These are phyloP conservation scores for Drosophila parabipectinata DNA, from an alignment of 1,140 invertebrate genomes.

Conservation along the genomic window DNA sequence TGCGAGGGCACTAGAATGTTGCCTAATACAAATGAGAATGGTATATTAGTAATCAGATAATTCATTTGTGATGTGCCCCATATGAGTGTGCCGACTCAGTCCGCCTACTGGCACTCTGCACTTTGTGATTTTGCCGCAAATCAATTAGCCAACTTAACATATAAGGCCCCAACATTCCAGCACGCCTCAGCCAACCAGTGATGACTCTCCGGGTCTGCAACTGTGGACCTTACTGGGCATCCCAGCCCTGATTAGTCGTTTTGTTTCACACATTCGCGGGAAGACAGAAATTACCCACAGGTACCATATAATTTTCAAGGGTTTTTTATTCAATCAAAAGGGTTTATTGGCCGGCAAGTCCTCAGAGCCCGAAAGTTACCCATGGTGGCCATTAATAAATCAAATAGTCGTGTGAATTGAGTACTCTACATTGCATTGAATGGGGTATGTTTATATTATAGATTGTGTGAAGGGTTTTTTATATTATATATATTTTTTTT, in stretches of 20 bases:
- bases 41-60: conserved; percentile 62
- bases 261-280: conserved; percentile 74
- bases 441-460: conserved; percentile 18
- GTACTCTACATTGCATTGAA: conserved; percentile 38
- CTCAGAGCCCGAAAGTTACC: conserved; percentile 26
- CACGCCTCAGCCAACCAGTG: conserved; percentile 38
- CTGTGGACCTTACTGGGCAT: neutral
- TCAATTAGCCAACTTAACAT: conserved; percentile 64
- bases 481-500: neutral
- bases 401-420: conserved; percentile 78
- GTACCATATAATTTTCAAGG: conserved; percentile 69
- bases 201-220: conserved; percentile 1
- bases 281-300: conserved; percentile 58
- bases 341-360: conserved; percentile 38
- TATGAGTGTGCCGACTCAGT: conserved; percentile 20
- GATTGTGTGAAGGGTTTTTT: neutral
- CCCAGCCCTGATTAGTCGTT: conserved; percentile 64
- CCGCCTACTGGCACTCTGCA: conserved; percentile 37
- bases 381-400: conserved; percentile 71
- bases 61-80: conserved; percentile 10
- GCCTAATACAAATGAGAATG: conserved; percentile 76
- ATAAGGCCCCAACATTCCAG: conserved; percentile 58
- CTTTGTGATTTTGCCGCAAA: conserved; percentile 58
- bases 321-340: conserved; percentile 74
- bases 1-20: conserved; percentile 80